Evolutionary conservation across 2,888 invertebrate species (phyloP), one percentile per base, ranked within the genome.

Genomic region (Ditula angustiorana): DNA sequence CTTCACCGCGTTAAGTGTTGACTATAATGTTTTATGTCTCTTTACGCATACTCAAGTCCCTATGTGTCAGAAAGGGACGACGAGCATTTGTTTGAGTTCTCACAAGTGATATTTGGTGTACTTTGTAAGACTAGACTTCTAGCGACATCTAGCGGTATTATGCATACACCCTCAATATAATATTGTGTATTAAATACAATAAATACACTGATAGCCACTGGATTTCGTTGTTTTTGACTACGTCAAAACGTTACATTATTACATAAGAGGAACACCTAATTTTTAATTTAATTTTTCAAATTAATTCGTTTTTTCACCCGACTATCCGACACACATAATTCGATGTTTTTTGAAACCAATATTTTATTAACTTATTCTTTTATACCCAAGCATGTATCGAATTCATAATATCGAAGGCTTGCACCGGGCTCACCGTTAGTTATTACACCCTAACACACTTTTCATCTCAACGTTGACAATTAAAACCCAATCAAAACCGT

Each of bases 291-390:
- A 49, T 35, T 50, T 26, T 24, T 33, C 50, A 61, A n/a, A 49
- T 50, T 56, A 62, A 56, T 57, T 62, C 56, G 41, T 49, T 56
- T 62, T 33, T 49, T 46, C 28, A 37, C 37, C 44, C 56, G 30
- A 63, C 41, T 49, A 49, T 33, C 33, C 37, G 16, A 26, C 16
- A 41, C 21, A 35, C 13, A 10, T 50, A 21, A 19, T 59, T 64
- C 64, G 64, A 59, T 64, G 64, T 53, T 47, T 53, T n/a, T 46
- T 21, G 30, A 63, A 58, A 58, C 63, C 50, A 33, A n/a, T n/a
- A n/a, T n/a, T n/a, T n/a, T n/a, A n/a, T n/a, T n/a, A n/a, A n/a
- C n/a, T n/a, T n/a, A n/a, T n/a, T n/a, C n/a, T n/a, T n/a, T n/a
- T n/a, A n/a, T n/a, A n/a, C n/a, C n/a, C n/a, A n/a, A n/a, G n/a